Evolutionary conservation across 2,113 vertebrate species (phyloP), one percentile per base, ranked within the genome.

Genomic region (Aspiorhynchus laticeps): DNA sequence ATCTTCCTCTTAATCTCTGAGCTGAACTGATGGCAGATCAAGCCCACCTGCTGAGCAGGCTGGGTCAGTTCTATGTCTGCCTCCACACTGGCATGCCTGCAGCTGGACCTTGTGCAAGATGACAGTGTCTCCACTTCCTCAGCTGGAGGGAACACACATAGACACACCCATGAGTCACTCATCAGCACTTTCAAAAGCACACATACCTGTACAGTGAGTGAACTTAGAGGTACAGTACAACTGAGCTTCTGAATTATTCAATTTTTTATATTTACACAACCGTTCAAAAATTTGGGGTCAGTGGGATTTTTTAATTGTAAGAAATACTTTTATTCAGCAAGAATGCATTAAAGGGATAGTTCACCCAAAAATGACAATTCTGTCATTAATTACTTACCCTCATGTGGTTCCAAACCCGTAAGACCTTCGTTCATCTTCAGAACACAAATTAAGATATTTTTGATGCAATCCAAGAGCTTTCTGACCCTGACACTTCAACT

Each of bases 1-100:
- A 95, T 93, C 92, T 97, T 98, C 84, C 93, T 96, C 33, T 95
- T 93, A 0, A 96, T 91, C 86, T 97, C 96, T 17, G 95, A 94
- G 88, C 91, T 96, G 86, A 98, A 90, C 88, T 96, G 93, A 86
- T 95, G 94, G 88, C 91, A 96, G 53, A 97, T 88, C 53, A 85
- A 77, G 41, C 84, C 89, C 67, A 95, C 26, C 84, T 92, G 76
- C 78, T 79, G 93, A 5, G 87, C 83, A 81, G 91, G 74, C 5
- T 88, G 46, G 63, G 90, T 87, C 7, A 88, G 69, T 28, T 91
- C 90, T 69, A 90, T 76, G 19, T 93, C 90, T 59, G 48, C 43
- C 26, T 73, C 87, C 24, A 73, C 63, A 76, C 90, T 89, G 2
- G 83, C 76, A 33, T 92, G 90, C 91, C 90, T 92, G 26, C 87